These are phyloP conservation scores for Lophius piscatorius DNA, from an alignment of 2,113 vertebrate species.

Conservation along the genomic window DNA sequence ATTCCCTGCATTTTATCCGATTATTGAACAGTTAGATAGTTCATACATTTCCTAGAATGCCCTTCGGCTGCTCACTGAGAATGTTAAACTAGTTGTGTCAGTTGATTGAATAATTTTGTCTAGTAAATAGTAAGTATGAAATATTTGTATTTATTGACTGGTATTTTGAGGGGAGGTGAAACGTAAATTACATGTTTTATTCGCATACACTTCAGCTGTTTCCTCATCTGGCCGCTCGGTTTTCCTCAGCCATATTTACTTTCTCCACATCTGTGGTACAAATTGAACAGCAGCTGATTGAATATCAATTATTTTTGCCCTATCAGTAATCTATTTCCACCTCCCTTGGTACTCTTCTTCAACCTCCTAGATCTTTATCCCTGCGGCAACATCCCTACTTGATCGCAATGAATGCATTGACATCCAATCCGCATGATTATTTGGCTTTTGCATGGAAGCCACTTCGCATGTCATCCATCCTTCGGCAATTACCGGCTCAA, in stretches of 20 bases:
- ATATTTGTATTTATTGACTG: too few relatives aligned
- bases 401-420: slow-evolving; percentile 39
- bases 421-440: slow-evolving; percentile 54
- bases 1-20: background rate
- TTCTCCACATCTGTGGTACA: too few relatives aligned
- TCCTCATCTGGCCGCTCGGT: too few relatives aligned
- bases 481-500: slow-evolving; percentile 61
- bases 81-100: background rate
- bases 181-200: too few relatives aligned
- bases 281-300: background rate
- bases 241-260: too few relatives aligned
- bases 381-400: slow-evolving; percentile 6
- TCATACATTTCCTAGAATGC: slow-evolving; percentile 6
- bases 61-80: background rate
- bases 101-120: too few relatives aligned
- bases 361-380: slow-evolving; percentile 16
- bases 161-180: too few relatives aligned
- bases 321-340: slow-evolving; percentile 40
- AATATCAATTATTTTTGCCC: slow-evolving; percentile 7
- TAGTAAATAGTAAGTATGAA: too few relatives aligned
- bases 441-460: slow-evolving; percentile 45
- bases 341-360: slow-evolving; percentile 28
- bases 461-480: slow-evolving; percentile 65
- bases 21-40: background rate
- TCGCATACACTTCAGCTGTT: too few relatives aligned